phyloP scores from a whole-genome alignment of 2,113 vertebrate genomes.

The Eira barbara region DNA sequence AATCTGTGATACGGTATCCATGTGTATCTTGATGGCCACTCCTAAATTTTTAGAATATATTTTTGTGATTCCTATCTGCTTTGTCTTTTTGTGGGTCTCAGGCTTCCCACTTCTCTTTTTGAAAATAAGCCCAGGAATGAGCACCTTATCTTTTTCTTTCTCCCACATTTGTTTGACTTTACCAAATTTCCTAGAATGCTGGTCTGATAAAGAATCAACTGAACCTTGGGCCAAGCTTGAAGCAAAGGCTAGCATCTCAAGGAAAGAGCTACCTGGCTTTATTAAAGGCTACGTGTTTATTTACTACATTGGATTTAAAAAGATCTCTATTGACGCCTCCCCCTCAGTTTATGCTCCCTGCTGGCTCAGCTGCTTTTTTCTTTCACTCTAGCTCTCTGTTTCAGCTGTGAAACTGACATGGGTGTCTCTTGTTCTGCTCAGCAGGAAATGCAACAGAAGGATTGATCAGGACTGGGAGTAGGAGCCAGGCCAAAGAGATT shows the following conservation, averaged over 20 bases:
- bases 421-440: conserved; percentile 60
- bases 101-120: neutral
- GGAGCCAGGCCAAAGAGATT: conserved; percentile 32
- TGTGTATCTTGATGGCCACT: neutral
- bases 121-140: neutral
- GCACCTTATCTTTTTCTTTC: neutral
- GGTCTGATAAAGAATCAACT: neutral
- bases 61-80: neutral
- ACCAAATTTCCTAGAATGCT: neutral
- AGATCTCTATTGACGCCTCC: conserved; percentile 36
- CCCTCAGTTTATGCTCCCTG: conserved; percentile 49
- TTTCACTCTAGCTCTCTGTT: neutral
- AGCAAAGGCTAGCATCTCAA: neutral
- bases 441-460: conserved; percentile 43
- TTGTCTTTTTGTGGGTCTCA: neutral
- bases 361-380: conserved; percentile 52
- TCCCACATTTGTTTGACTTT: neutral
- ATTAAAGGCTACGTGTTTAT: conserved; percentile 24
- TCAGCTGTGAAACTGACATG: conserved; percentile 17
- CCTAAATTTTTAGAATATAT: neutral
- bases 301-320: conserved; percentile 46
- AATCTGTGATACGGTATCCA: neutral
- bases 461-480: neutral
- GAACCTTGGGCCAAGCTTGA: neutral
- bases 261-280: conserved; percentile 18